Percentiles rank a stretch among this genome's conserved stretches.
Conservation (phyloP, 2,888 invertebrate genomes). For the Cataglyphis rosenhaueri region DNA sequence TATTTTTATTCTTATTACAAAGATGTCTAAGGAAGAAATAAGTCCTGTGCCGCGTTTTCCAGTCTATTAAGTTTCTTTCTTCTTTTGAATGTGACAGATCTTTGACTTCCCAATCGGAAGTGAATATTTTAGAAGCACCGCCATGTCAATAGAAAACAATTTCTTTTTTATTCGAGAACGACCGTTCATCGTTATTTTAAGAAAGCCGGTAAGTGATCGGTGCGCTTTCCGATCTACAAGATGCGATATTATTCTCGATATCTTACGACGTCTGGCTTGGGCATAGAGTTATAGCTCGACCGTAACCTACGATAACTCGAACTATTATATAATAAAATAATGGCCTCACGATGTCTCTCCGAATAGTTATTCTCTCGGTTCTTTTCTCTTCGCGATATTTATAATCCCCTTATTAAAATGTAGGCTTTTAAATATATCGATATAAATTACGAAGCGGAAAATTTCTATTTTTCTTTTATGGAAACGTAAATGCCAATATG, state of each 20-base stretch:
- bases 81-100: constrained; percentile 45
- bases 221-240: constrained; percentile 54
- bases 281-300: neutral
- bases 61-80: constrained; percentile 3
- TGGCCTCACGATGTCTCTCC: neutral
- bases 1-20: neutral
- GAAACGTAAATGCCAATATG: neutral
- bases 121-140: constrained; percentile 66
- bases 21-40: neutral
- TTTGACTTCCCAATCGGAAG: constrained; percentile 48
- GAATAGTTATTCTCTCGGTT: neutral
- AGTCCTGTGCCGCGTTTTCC: neutral
- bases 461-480: neutral
- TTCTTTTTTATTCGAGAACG: constrained; percentile 39
- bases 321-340: constrained; percentile 25
- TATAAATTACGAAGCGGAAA: neutral
- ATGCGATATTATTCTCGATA: constrained; percentile 50
- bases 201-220: constrained; percentile 50
- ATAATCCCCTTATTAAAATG: neutral
- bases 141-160: constrained; percentile 57
- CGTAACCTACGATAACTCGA: constrained; percentile 24
- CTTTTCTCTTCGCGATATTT: neutral
- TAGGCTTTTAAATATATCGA: neutral
- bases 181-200: constrained; percentile 65
- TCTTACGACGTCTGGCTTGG: constrained; percentile 50